A percentile compares a stretch with the other conserved stretches of the same genome.
Conservation (phyloP, 2,888 invertebrate genomes). For the Epirrita christyi region DNA sequence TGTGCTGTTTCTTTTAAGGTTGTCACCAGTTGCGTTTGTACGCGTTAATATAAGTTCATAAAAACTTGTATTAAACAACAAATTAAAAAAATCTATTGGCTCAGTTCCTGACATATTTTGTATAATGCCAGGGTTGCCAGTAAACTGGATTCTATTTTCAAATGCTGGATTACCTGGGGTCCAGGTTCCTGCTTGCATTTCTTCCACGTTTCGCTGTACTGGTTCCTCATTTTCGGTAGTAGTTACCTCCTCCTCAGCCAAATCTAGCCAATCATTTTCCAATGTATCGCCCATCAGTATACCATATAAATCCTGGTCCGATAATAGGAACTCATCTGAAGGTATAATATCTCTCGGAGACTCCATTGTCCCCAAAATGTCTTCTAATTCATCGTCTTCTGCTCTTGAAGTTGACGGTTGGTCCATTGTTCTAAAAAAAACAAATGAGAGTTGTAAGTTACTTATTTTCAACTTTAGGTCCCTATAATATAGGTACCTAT, state of each 20-base stretch:
- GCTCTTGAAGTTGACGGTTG: slow-evolving; percentile 29
- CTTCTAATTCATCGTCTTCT: slow-evolving; percentile 20
- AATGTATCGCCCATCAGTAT: too few relatives aligned
- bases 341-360: slow-evolving; percentile 29
- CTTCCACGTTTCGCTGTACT: too few relatives aligned
- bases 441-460: slow-evolving; percentile 15
- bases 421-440: slow-evolving; percentile 22
- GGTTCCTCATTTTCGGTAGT: too few relatives aligned
- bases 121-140: slow-evolving; percentile 33
- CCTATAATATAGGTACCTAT: slow-evolving; percentile 14
- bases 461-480: slow-evolving; percentile 16
- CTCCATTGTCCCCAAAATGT: slow-evolving; percentile 26
- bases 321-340: too few relatives aligned
- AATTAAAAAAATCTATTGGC: slow-evolving; percentile 34
- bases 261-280: too few relatives aligned
- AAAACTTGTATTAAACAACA: slow-evolving; percentile 32
- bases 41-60: slow-evolving; percentile 29
- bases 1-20: slow-evolving; percentile 19
- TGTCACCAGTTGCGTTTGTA: slow-evolving; percentile 31
- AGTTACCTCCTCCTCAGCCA: too few relatives aligned
- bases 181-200: too few relatives aligned
- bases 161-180: too few relatives aligned
- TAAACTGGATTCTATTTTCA: too few relatives aligned
- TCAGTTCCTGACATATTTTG: slow-evolving; percentile 31
- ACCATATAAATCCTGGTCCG: too few relatives aligned